Evolutionary conservation across 1,140 invertebrate species (phyloP).

Genomic region (Nixonia krombeini): DNA sequence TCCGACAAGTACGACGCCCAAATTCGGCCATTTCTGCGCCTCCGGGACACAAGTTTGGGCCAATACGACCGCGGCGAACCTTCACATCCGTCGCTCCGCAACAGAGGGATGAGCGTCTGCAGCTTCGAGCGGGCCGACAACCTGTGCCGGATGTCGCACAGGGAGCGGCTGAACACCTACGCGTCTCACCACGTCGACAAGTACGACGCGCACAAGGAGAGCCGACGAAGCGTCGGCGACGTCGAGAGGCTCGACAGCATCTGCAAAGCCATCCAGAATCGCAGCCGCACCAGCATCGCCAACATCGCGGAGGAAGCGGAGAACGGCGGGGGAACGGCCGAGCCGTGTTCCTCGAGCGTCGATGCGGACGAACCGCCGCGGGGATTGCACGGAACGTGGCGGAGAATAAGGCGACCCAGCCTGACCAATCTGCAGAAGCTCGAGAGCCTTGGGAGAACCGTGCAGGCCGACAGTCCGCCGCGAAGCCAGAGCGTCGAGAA

Average conservation of each 20-base stretch:
- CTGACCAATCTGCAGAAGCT: slow-evolving; percentile 52
- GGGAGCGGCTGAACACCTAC: slow-evolving; percentile 33
- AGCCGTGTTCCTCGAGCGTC: neutral
- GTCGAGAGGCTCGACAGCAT: slow-evolving; percentile 14
- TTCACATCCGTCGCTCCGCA: slow-evolving; percentile 22
- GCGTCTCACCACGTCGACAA: slow-evolving; percentile 9
- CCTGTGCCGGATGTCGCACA: slow-evolving; percentile 15
- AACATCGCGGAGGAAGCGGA: slow-evolving; percentile 49
- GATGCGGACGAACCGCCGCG: neutral
- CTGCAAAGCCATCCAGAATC: slow-evolving; percentile 8
- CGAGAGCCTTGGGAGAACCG: slow-evolving; percentile 33
- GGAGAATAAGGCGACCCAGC: slow-evolving; percentile 29
- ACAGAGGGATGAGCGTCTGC: slow-evolving; percentile 42
- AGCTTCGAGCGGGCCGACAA: slow-evolving; percentile 27
- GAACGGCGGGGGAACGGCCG: neutral
- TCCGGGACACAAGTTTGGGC: slow-evolving; percentile 46
- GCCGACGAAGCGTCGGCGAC: slow-evolving; percentile 19
- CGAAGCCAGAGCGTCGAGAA: slow-evolving; percentile 5
- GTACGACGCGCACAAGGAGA: neutral
- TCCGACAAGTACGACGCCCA: slow-evolving; percentile 49
- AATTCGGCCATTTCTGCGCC: slow-evolving; percentile 26
- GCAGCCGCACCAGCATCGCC: slow-evolving; percentile 27
- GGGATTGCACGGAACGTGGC: slow-evolving; percentile 1
- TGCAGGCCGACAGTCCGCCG: slow-evolving; percentile 9
- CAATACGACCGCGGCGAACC: slow-evolving; percentile 52